Evolutionary conservation across 2,888 invertebrate genomes (phyloP), one percentile per base, ranked within the genome.

Genomic region (Rhagonycha lutea): DNA sequence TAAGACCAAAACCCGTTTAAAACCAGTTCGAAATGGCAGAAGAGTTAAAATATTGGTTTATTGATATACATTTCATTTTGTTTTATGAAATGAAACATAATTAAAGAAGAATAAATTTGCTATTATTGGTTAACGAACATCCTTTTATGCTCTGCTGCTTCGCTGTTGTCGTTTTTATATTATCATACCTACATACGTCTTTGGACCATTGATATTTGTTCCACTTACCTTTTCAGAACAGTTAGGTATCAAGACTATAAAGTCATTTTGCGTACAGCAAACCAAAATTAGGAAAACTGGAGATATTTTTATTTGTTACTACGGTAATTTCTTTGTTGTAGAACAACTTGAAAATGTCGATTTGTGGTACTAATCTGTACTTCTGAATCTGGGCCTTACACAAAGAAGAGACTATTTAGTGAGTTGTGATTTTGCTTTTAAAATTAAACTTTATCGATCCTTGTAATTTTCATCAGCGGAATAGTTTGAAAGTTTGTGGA

Each of bases 1-100:
- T 68, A 76, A 73, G 73, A 74, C 74, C 76, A 76, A 76, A 76
- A 76, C 76, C 68, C 70, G 76, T 63, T 63, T 63, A 61, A 61
- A 76, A 76, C 76, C 76, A 71, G 76, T 76, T 76, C 72, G 72
- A 70, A 68, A 73, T 73, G 76, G 69, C 68, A 29, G 72, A 73
- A 73, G 67, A 73, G 73, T 69, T 75, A 72, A 75, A 67, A 71
- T 75, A 72, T 68, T 73, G 63, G 29, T 76, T 75, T 73, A 76
- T 76, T 72, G 76, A 69, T 70, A 26, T 61, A 32, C 68, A 65
- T 62, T 29, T 76, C 70, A 63, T 63, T 63, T 63, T 63, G 12
- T 32, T 32, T 32, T 32, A 32, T 32, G 32, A 32, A 32, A 32
- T n/a, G 32, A 32, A 32, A 32, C 4, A 32, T 32, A 32, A 32